Evolutionary conservation across 2,797 vertebrate genomes (phyloP), one percentile per base, ranked within the genome.

Genomic region (Tenualosa thibaudeaui): DNA sequence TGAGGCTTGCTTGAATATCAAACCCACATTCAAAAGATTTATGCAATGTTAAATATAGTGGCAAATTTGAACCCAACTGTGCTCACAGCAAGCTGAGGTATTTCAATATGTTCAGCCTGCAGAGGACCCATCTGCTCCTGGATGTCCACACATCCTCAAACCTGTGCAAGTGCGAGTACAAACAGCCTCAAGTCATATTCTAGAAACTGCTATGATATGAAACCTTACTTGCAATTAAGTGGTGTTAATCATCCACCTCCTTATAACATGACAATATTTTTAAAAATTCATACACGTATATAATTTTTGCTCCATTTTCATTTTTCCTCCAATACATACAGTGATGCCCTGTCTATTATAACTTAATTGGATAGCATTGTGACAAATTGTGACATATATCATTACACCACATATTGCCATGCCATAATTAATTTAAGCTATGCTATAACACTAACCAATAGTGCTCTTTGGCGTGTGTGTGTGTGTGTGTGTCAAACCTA

Each of bases 391-490:
- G 68, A 31, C 68, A 75, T 75, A 75, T 40, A 40, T 40, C 68
- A 75, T 46, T 40, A 78, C 71, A 78, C 19, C 40, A 78, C 40
- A 46, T 78, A 78, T 40, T 15, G 9, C 31, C 15, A 75, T 78
- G 71, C 13, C 71, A 17, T 78, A 78, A 78, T 43, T 78, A 43
- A 78, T 78, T 46, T 46, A 43, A 43, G 71, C 40, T 0, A 2
- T 46, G 71, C 71, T 43, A 37, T 40, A 22, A 75, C 31, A 75
- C 19, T 46, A 40, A 22, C 37, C 37, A 46, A 46, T 46, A 78
- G 71, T 78, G 71, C 40, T 78, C 71, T 68, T 56, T 50, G 53
- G 82, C 82, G 49, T 85, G 37, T 54, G 81, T 83, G 60, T 86
- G 71, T 82, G 19, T 81, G 54, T 56, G 31, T 54, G 78, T 84